Conservation (phyloP, 2,113 vertebrate species). For the Cyanocitta stelleri region DNA sequence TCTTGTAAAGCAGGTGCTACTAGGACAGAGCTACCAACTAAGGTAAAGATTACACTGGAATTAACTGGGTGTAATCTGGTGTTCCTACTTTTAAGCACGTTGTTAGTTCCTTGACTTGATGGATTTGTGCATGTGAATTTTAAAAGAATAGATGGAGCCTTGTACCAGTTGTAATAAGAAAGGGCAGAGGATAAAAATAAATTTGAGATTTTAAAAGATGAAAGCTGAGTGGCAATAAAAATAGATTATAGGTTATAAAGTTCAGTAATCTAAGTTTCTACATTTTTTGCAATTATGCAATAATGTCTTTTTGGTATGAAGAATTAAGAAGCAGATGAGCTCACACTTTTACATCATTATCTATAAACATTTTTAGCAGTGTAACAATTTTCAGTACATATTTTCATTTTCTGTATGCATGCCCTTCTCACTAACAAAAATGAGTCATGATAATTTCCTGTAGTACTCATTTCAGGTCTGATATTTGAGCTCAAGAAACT, state of each 20-base stretch:
- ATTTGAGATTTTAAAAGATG: background rate
- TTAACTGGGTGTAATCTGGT: background rate
- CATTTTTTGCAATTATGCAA: background rate
- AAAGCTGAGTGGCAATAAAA: background rate
- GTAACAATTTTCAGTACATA: background rate
- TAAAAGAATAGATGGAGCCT: background rate
- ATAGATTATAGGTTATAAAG: background rate
- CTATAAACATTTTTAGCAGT: background rate
- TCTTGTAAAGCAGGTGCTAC: constrained; percentile 3
- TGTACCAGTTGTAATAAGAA: background rate
- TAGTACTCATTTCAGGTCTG: background rate
- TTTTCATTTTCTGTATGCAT: background rate
- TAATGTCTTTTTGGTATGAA: background rate
- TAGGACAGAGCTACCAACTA: constrained; percentile 36
- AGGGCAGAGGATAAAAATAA: background rate
- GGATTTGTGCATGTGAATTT: background rate
- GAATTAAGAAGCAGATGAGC: background rate
- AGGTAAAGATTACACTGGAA: constrained; percentile 39
- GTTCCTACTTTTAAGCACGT: background rate
- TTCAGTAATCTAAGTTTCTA: background rate
- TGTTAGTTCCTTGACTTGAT: background rate
- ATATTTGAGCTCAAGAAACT: background rate
- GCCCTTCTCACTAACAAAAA: background rate
- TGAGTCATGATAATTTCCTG: background rate
- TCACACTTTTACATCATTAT: background rate